A percentile compares a stretch with the other conserved stretches of the same genome.
These are phyloP conservation scores for Phymorhynchus buccinoides DNA, from an alignment of 1,140 invertebrate genomes.

Conservation along the genomic window DNA sequence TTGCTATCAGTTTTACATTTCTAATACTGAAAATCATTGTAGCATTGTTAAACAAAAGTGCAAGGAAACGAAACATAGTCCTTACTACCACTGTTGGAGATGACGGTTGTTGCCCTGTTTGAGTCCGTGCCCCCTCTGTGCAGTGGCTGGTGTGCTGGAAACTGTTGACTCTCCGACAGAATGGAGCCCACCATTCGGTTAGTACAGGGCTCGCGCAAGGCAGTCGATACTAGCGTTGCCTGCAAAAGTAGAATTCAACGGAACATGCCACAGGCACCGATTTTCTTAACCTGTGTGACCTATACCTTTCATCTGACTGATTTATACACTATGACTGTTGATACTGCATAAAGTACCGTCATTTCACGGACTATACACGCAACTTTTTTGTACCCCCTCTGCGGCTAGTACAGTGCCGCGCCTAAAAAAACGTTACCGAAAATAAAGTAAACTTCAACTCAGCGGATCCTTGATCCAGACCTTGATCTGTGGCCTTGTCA, in stretches of 20 bases:
- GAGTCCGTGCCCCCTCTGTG: slow-evolving; percentile 40
- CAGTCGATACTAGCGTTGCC: slow-evolving; percentile 91
- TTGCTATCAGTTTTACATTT: too few relatives aligned
- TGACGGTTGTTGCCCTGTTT: slow-evolving; percentile 7
- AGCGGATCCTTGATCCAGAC: too few relatives aligned
- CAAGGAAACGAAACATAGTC: neutral
- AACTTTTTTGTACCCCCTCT: too few relatives aligned
- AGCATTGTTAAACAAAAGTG: neutral
- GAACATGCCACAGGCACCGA: too few relatives aligned
- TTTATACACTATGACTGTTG: too few relatives aligned
- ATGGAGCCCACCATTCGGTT: slow-evolving; percentile 95
- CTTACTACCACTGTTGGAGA: neutral
- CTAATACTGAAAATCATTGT: too few relatives aligned
- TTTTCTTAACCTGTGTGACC: neutral
- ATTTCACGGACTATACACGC: too few relatives aligned
- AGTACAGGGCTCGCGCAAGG: slow-evolving; percentile 93
- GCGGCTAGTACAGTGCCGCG: too few relatives aligned
- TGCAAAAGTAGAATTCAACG: slow-evolving; percentile 70
- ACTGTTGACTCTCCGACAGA: slow-evolving; percentile 91
- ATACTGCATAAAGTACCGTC: too few relatives aligned
- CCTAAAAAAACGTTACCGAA: too few relatives aligned
- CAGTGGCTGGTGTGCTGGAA: slow-evolving; percentile 77
- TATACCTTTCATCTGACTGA: slow-evolving; percentile 25
- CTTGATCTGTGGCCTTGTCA: too few relatives aligned
- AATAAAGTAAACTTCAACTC: too few relatives aligned